Evolutionary conservation across 1,140 invertebrate genomes (phyloP).

Genomic region (Drosophila serrata): DNA sequence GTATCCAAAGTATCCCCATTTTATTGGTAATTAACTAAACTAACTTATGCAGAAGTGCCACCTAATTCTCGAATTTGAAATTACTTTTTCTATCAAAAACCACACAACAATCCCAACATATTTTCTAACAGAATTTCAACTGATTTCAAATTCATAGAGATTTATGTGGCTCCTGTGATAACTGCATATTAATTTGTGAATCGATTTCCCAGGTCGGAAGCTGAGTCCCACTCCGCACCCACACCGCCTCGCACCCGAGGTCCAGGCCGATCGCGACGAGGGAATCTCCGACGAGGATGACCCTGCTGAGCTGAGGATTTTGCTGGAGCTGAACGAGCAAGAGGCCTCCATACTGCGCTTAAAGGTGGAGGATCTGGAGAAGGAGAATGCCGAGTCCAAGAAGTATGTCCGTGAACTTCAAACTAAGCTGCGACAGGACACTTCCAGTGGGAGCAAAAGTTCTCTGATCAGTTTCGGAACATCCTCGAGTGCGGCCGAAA

Average conservation of each 20-base stretch:
- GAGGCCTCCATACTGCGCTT: conserved; percentile 92
- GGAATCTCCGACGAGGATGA: conserved; percentile 92
- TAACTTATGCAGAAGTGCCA: neutral
- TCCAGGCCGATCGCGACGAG: conserved; percentile 90
- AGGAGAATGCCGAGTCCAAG: conserved; percentile 91
- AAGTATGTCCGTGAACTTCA: conserved; percentile 92
- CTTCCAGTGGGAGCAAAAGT: conserved; percentile 69
- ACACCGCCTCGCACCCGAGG: conserved; percentile 88
- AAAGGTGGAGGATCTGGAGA: conserved; percentile 94
- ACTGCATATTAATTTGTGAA: neutral
- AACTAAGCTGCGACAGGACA: conserved; percentile 87
- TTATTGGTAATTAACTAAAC: conserved; percentile 5
- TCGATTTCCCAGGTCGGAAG: conserved; percentile 86
- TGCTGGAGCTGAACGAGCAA: conserved; percentile 95
- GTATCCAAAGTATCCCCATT: neutral
- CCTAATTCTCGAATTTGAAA: neutral
- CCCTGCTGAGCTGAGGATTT: conserved; percentile 90
- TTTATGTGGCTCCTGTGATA: neutral
- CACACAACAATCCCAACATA: too few relatives aligned
- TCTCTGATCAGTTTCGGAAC: conserved; percentile 54
- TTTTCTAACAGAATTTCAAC: neutral
- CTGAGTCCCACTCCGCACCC: conserved; percentile 88
- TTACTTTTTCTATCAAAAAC: neutral
- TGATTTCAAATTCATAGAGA: neutral
- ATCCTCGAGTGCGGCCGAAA: conserved; percentile 86